Evolutionary conservation across 2,888 invertebrate species (phyloP).

Genomic region (Melinopterus prodromus): DNA sequence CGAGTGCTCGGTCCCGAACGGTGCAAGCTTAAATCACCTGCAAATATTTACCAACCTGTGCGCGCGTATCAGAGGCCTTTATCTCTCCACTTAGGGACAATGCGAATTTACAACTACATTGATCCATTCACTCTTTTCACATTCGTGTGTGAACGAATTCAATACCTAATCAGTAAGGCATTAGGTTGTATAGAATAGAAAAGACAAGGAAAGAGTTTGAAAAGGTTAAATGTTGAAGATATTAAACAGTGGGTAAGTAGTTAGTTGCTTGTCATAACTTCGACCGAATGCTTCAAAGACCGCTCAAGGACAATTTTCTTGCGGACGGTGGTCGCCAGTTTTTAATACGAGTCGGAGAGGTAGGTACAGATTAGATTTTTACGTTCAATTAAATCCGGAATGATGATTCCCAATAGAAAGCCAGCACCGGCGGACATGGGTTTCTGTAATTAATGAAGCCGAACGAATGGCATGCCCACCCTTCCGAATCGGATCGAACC

Average conservation of each 20-base stretch:
- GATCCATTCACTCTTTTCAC: not conserved
- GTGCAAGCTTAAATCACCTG: slow-evolving; percentile 6
- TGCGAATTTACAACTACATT: not conserved
- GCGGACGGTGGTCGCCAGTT: not conserved
- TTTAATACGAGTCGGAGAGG: not conserved
- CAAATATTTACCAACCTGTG: slow-evolving; percentile 4
- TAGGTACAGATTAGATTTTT: not conserved
- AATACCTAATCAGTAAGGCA: too few species aligned
- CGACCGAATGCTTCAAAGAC: not conserved
- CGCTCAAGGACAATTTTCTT: not conserved
- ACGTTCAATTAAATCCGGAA: not conserved
- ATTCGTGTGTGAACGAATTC: too few species aligned
- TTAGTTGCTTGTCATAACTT: not conserved
- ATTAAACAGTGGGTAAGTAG: not conserved
- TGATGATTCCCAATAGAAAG: not conserved
- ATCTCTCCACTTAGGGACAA: not conserved
- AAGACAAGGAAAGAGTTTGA: too few species aligned
- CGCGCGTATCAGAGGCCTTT: not conserved
- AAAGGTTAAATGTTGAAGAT: not conserved
- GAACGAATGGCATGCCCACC: slow-evolving; percentile 18
- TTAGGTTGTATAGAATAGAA: too few species aligned
- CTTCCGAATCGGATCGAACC: slow-evolving; percentile 20
- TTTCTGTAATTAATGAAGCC: slow-evolving; percentile 21
- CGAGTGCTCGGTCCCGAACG: slow-evolving; percentile 26
- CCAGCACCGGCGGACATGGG: not conserved